Base-by-base conservation (phyloP, 2,113 vertebrate genomes). In the Origma solitaria region DNA sequence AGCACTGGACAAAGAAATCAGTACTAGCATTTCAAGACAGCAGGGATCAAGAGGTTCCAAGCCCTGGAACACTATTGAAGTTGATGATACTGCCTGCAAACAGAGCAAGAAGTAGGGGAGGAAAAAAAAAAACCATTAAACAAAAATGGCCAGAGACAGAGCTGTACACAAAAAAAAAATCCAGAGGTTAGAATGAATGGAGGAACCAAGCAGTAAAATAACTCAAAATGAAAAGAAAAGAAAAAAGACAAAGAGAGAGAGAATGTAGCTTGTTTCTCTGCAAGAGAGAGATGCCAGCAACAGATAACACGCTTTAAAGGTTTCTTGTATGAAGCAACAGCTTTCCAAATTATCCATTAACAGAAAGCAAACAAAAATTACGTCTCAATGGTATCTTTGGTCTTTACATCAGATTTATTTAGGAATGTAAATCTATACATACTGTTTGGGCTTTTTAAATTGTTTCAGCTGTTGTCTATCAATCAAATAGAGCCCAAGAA, bases 331-430 rank as follows among this genome's bases (percentile, higher is more conserved):
- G 86, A 96, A 86, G 49, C 40, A 94, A 94, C 4, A 82, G 73
- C 40, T 87, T 90, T 75, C 16, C 56, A 84, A 87, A 91, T 91
- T 56, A 92, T 7, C 20, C 16, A 13, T 95, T 92, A 93, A 95
- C 82, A 82, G 51, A 92, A 91, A 75, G 38, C 38, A 94, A 95
- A 82, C 53, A 83, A 66, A 38, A 91, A 81, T 15, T 50, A 38
- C 21, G 15, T 25, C 38, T 58, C 64, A 68, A n/a, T 18, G n/a
- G 31, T 31, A 76, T 38, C 65, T 57, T 72, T 45, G 13, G 20
- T 42, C 49, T 83, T 88, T 54, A 68, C 17, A 82, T 12, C 21
- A 38, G 9, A 37, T 64, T 56, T 54, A 31, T 49, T 89, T 25
- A 83, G 31, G 44, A 92, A 92, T 37, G 25, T 27, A 68, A 38